phyloP scores from a whole-genome alignment of 2,113 vertebrate genomes.

The Oceanodroma tethys region DNA sequence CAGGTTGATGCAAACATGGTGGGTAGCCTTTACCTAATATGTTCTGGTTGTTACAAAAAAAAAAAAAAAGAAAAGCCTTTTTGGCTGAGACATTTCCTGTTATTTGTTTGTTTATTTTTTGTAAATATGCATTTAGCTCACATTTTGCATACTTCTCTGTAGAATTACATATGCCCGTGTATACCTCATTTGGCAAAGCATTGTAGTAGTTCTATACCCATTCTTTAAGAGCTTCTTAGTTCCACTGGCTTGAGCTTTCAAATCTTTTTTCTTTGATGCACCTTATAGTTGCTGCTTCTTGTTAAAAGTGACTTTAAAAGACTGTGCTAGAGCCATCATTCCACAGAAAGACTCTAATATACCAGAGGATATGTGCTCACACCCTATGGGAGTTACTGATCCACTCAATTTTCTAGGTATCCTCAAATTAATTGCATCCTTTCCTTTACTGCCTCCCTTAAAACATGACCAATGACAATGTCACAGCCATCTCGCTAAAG shows the following conservation, averaged over 20 bases:
- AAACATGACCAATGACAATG: neutral
- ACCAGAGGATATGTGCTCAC: neutral
- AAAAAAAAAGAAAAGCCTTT: neutral
- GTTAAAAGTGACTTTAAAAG: neutral
- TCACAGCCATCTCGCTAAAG: neutral
- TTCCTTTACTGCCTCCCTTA: neutral
- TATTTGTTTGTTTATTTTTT: too few species aligned
- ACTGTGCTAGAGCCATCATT: neutral
- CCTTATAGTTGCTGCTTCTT: neutral
- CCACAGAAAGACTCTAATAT: neutral
- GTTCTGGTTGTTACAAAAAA: neutral
- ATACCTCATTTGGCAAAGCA: neutral
- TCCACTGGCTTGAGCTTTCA: neutral
- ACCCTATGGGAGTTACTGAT: neutral
- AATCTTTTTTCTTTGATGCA: neutral
- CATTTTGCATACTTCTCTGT: neutral
- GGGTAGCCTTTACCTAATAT: neutral
- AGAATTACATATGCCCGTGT: neutral
- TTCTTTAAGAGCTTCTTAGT: neutral
- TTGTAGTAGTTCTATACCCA: neutral
- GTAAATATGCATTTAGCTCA: neutral
- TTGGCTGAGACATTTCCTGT: neutral
- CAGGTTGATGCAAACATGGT: neutral
- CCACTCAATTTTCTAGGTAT: neutral
- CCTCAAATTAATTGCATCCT: neutral